phyloP scores from a whole-genome alignment of 2,113 vertebrate species.

The Sander vitreus region DNA sequence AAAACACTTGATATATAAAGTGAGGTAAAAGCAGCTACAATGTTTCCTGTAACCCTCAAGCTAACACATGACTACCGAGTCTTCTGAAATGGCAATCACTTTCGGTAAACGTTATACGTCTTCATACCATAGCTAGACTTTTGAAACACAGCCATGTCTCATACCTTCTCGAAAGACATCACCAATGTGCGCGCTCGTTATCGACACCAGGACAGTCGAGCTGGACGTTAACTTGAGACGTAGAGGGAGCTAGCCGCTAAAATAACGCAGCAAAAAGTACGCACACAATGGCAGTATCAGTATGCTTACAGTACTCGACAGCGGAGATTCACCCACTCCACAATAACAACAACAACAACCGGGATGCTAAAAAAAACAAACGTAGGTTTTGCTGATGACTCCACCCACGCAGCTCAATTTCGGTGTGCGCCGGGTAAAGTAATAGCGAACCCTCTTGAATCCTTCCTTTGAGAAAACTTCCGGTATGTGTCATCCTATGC shows the following conservation, averaged over 20 bases:
- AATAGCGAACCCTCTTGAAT: no score
- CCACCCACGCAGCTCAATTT: no score
- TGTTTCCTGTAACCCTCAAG: background rate
- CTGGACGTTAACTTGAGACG: background rate
- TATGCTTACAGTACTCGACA: no score
- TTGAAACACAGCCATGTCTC: background rate
- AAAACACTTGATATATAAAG: background rate
- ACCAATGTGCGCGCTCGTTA: background rate
- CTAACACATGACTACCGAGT: fast-evolving
- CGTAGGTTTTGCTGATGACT: no score
- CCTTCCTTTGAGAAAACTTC: no score
- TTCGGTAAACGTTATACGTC: background rate
- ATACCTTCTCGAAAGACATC: background rate
- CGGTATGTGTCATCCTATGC: no score
- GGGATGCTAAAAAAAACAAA: no score
- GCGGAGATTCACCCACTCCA: background rate
- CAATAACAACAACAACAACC: no score
- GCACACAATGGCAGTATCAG: no score
- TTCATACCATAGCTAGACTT: no score
- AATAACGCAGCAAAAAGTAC: background rate
- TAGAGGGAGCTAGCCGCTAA: background rate
- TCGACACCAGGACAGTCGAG: fast-evolving
- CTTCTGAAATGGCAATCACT: no score
- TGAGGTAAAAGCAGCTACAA: background rate
- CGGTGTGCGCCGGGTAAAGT: no score